Base-by-base conservation (phyloP, 1,140 invertebrate genomes). In the Episyrphus balteatus region DNA sequence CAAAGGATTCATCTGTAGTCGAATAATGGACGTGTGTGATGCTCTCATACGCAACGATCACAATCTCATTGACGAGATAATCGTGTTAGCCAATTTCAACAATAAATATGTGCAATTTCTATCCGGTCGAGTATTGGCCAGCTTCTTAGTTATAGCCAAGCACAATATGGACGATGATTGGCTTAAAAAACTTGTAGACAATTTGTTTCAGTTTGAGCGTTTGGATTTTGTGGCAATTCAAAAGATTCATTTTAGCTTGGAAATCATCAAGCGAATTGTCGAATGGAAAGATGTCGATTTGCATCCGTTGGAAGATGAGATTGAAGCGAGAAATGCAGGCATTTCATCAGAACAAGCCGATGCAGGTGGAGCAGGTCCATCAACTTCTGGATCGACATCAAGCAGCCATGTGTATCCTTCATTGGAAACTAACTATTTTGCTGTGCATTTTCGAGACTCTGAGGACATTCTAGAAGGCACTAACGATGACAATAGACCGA, bases 241-340 rank as follows among this genome's bases (percentile, higher is more conserved):
- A 57, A 83, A 83, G 70, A 85, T 89, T 64, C 79, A 85, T 50
- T 88, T 89, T 61, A 85, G 83, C 44, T 68, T 91, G 51, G 88
- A 91, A 58, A 79, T 90, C 36, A 81, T 92, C 36, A 86, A 86
- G 57, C 76, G 85, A 46, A 82, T 91, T 50, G 82, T 91, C 1
- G 87, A 91, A 61, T 88, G 86, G 80, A 90, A 87, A 64, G 86
- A 91, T 64, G 74, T 82, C 32, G 82, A 85, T 53, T 77, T 84
- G 49, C 87, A 90, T 73, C 84, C 86, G 0, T 60, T 88, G 15
- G 86, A 89, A 58, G 86, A 87, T 37, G 62, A 67, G 38, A 46
- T 33, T 58, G 40, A 19, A 13, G 11, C 39, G 7, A 43, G 38
- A 21, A 42, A 42, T 48, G 45, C 17, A 41, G 17, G 15, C 26